These are phyloP conservation scores for Anolis apletophallus DNA, from an alignment of 2,797 vertebrate species.

Conservation along the genomic window DNA sequence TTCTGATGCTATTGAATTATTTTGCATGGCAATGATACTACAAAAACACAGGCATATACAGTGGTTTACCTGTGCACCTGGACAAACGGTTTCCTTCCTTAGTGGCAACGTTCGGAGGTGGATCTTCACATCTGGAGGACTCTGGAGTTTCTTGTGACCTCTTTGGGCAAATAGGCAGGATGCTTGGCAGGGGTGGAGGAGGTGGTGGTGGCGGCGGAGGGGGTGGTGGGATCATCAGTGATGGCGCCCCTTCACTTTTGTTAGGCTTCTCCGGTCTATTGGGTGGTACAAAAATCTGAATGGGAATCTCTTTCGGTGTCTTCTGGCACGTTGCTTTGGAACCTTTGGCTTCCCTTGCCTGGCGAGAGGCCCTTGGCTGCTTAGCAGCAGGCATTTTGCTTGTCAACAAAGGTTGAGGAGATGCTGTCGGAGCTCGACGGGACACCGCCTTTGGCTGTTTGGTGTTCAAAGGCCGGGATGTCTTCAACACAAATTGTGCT, in stretches of 20 bases:
- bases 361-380: slow-evolving; percentile 49
- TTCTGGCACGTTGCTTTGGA: slow-evolving; percentile 38
- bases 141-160: slow-evolving; percentile 53
- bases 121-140: slow-evolving; percentile 72
- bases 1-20: neutral
- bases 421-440: slow-evolving; percentile 10
- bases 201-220: accelerated
- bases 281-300: slow-evolving; percentile 75
- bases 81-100: slow-evolving; percentile 67
- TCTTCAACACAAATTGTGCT: slow-evolving; percentile 82
- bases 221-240: accelerated
- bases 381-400: slow-evolving; percentile 56
- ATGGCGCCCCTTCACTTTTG: neutral
- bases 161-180: slow-evolving; percentile 32
- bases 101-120: slow-evolving; percentile 9
- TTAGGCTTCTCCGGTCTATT: slow-evolving; percentile 44
- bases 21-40: neutral
- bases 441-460: slow-evolving; percentile 39
- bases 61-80: slow-evolving; percentile 83
- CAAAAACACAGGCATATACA: neutral
- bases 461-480: slow-evolving; percentile 62
- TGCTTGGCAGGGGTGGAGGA: slow-evolving; percentile 20
- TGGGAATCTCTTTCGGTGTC: slow-evolving; percentile 74
- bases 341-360: slow-evolving; percentile 30
- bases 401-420: slow-evolving; percentile 68